These are phyloP conservation scores for Lepidonotus clava DNA, from an alignment of 2,888 invertebrate genomes.

Conservation along the genomic window DNA sequence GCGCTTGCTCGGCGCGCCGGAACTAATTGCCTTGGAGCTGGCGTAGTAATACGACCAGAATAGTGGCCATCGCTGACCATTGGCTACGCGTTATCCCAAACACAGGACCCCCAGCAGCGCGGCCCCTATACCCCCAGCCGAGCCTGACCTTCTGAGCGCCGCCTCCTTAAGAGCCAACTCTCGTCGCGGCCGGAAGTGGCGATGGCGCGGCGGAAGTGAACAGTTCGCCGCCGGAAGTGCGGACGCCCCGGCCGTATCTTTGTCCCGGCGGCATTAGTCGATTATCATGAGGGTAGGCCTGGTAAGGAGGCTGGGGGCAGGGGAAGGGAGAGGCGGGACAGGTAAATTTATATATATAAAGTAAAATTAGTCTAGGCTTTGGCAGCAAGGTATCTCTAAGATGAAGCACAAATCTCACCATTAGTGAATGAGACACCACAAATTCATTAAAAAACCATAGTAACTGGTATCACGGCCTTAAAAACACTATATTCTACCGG, in stretches of 20 bases:
- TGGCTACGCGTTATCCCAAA: background rate
- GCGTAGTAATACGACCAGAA: background rate
- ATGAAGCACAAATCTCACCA: too few species aligned
- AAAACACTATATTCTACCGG: too few species aligned
- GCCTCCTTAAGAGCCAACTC: background rate
- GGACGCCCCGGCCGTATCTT: background rate
- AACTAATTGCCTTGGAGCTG: background rate
- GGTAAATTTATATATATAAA: too few species aligned
- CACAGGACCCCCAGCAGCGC: background rate
- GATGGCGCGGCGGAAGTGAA: constrained; percentile 2
- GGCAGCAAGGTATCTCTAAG: too few species aligned
- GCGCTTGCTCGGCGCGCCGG: background rate
- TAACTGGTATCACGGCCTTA: too few species aligned
- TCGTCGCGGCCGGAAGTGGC: background rate
- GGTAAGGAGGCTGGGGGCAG: background rate
- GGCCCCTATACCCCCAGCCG: background rate
- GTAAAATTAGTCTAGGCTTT: too few species aligned
- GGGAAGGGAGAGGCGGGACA: background rate
- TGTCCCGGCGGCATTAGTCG: background rate
- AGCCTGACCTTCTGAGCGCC: background rate
- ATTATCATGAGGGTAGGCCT: background rate
- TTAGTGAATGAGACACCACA: too few species aligned
- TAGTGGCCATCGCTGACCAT: background rate
- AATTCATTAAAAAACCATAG: too few species aligned
- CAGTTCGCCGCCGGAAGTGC: constrained; percentile 17